Conservation (phyloP, 2,888 invertebrate species). For the Hyposoter dolosus region DNA sequence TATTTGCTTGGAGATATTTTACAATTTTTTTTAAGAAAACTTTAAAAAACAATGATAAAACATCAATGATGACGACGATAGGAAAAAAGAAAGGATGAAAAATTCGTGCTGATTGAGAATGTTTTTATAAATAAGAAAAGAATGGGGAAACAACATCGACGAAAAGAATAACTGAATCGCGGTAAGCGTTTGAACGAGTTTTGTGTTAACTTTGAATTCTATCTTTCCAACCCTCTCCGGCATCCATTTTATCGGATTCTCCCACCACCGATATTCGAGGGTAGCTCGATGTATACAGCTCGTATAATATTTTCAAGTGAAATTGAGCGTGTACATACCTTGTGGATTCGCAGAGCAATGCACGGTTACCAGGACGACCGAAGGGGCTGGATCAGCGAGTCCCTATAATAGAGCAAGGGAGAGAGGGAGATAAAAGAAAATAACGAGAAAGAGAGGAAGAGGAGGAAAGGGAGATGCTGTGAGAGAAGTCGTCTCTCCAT, state of each 20-base stretch:
- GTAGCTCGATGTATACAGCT: conserved; percentile 5
- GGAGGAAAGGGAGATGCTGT: conserved; percentile 72
- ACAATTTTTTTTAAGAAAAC: no score
- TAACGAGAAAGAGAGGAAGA: conserved; percentile 51
- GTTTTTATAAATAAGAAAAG: background rate
- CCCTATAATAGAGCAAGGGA: conserved; percentile 71
- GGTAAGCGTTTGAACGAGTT: background rate
- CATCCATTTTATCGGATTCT: conserved; percentile 19
- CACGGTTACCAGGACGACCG: conserved; percentile 82
- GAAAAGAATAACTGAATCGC: background rate
- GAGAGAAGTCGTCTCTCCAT: conserved; percentile 55
- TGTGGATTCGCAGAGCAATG: conserved; percentile 73
- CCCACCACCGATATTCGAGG: background rate
- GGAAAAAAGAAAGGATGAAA: background rate
- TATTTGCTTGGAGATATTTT: no score
- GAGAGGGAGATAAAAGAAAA: conserved; percentile 11
- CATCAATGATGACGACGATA: background rate
- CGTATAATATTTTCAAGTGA: conserved; percentile 68
- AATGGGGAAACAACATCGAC: background rate
- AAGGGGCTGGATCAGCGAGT: conserved; percentile 83
- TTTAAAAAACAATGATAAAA: no score
- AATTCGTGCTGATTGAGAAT: background rate
- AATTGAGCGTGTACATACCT: conserved; percentile 68
- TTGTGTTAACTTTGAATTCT: conserved; percentile 3
- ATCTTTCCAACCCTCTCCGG: conserved; percentile 16